These are phyloP conservation scores for Lichenostomus cassidix DNA, from an alignment of 2,113 vertebrate species.

Conservation along the genomic window DNA sequence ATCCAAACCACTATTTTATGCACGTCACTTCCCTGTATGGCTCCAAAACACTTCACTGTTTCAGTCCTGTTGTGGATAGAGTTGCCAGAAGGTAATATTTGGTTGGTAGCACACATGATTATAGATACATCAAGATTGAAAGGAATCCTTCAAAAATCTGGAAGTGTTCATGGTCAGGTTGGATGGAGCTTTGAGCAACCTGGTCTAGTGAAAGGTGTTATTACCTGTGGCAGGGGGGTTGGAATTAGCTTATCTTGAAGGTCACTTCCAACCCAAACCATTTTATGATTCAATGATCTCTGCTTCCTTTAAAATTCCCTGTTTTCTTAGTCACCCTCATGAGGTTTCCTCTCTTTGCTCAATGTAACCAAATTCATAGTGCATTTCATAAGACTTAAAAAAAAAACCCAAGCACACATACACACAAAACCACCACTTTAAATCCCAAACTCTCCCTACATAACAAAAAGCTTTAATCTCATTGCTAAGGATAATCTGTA, in stretches of 20 bases:
- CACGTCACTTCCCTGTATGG: not conserved
- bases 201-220: not conserved
- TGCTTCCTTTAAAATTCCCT: not conserved
- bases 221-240: not conserved
- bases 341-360: not conserved
- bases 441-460: slow-evolving; percentile 15
- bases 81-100: not conserved
- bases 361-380: not conserved
- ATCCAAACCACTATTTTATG: not conserved
- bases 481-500: slow-evolving; percentile 52
- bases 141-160: not conserved
- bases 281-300: not conserved
- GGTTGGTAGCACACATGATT: not conserved
- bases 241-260: not conserved
- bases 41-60: not conserved
- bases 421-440: not conserved
- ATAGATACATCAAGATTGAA: not conserved
- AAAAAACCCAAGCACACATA: not conserved
- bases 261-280: not conserved
- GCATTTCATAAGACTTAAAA: not conserved
- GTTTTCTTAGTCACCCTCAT: not conserved
- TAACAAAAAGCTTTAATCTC: slow-evolving; percentile 45
- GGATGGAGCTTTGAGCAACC: not conserved
- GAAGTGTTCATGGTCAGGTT: not conserved
- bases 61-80: not conserved